A percentile compares a stretch with the other conserved stretches of the same genome.
phyloP scores from a whole-genome alignment of 2,797 vertebrate species.

The Heteromormyrus szaboi region DNA sequence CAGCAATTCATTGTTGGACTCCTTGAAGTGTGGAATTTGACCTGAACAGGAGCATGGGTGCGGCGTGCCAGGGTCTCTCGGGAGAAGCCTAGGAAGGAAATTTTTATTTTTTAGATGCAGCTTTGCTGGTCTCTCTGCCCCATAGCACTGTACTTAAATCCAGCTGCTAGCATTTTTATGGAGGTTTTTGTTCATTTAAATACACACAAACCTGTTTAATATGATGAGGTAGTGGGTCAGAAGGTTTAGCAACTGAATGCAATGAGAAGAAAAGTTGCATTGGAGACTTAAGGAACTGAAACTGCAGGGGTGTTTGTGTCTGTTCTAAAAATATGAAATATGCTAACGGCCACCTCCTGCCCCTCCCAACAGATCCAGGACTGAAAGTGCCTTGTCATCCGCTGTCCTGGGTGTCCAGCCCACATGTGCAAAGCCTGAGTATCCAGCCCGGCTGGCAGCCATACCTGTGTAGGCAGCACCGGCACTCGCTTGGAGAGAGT shows the following conservation, averaged over 20 bases:
- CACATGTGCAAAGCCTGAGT: constrained; percentile 12
- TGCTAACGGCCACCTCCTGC: constrained; percentile 14
- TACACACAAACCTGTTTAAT: neutral
- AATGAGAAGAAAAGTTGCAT: neutral
- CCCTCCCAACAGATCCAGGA: constrained; percentile 46
- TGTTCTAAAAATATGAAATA: constrained; percentile 17
- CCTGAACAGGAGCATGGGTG: neutral
- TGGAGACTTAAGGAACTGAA: neutral
- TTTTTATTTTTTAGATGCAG: neutral
- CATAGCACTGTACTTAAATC: neutral
- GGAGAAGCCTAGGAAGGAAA: neutral
- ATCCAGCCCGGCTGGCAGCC: constrained; percentile 27
- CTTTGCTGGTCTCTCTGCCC: neutral
- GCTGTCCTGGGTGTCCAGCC: constrained; percentile 26
- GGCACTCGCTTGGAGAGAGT: neutral
- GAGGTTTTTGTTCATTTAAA: neutral
- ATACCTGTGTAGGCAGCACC: constrained; percentile 37
- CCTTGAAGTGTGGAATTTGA: constrained; percentile 8
- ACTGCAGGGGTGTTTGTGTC: constrained; percentile 20
- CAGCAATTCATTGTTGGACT: neutral
- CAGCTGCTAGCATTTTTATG: neutral
- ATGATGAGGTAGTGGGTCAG: neutral
- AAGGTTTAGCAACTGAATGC: neutral
- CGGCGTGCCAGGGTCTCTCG: neutral
- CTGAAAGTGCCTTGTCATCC: constrained; percentile 63